Evolutionary conservation across 2,113 vertebrate genomes (phyloP), one percentile per base, ranked within the genome.

Genomic region (Malurus alboscapulatus): DNA sequence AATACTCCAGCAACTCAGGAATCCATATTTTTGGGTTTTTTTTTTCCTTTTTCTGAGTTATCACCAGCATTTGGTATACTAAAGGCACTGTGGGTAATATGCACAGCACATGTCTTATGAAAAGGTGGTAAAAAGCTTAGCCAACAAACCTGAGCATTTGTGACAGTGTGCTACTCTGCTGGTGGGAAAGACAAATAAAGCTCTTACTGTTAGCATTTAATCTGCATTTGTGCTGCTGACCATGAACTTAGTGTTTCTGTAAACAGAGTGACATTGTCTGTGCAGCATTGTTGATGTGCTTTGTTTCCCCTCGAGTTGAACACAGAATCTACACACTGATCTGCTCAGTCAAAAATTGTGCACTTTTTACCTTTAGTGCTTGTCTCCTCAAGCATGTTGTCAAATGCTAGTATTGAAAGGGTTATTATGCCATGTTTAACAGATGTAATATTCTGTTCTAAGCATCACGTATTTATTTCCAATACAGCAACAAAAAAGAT

Each of bases 401-500:
- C 54, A 73, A 36, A 58, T 29, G 26, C 62, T n/a, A 34, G 21
- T 13, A 50, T 27, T 5, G 20, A 14, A 61, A 32, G 18, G 32
- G 67, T 73, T 88, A 20, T 66, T 80, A 55, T 36, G 48, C 29
- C 30, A 0, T 38, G 12, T 67, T 71, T 79, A 51, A 34, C 42
- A 89, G 36, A 44, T 3, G 4, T 10, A 58, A 15, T 51, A 30
- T 34, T 48, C 44, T 65, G 4, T 88, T 90, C 75, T 93, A 74
- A 94, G 42, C 25, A 20, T 40, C 42, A 27, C 10, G 0, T 53
- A 10, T 61, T 84, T 94, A 8, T 91, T 88, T 88, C 81, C 91
- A 92, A 94, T 59, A 45, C 96, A 99, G 99, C 99, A 99, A 99
- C 98, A 99, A 94, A 99, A 99, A 87, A 98, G 98, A 69, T 99